Percentiles rank a stretch among this genome's conserved stretches.
These are phyloP conservation scores for Halocaridina rubra DNA, from an alignment of 2,888 invertebrate genomes.

Conservation along the genomic window DNA sequence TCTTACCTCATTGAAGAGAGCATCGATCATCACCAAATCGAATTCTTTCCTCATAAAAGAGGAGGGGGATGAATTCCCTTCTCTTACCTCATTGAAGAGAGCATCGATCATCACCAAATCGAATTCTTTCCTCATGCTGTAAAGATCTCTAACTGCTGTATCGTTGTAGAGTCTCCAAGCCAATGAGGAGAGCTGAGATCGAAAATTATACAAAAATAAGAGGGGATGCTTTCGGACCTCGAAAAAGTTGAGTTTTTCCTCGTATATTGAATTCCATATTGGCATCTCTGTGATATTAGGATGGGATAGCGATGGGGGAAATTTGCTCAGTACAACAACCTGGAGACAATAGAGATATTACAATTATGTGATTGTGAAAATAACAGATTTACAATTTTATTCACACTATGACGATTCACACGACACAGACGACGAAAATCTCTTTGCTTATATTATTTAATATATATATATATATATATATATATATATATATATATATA, in stretches of 20 bases:
- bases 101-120: conserved; percentile 2
- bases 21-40: conserved; percentile 2
- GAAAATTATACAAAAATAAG: background rate
- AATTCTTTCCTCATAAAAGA: background rate
- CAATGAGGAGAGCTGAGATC: background rate
- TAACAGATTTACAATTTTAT: no score
- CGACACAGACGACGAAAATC: no score
- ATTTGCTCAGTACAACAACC: background rate
- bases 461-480: no score
- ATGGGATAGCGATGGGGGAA: background rate
- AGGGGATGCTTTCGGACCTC: background rate
- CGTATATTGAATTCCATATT: background rate
- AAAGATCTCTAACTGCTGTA: background rate
- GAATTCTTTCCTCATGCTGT: background rate
- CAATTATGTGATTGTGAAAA: no score
- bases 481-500: no score
- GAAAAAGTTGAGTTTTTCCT: background rate
- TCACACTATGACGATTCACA: no score
- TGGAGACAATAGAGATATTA: background rate
- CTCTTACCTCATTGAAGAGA: background rate
- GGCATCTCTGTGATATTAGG: background rate
- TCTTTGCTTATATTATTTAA: no score
- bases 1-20: conserved; percentile 1
- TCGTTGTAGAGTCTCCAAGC: background rate
- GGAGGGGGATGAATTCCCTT: no score